Conservation (phyloP, 2,113 vertebrate species). For the Neotragus moschatus region DNA sequence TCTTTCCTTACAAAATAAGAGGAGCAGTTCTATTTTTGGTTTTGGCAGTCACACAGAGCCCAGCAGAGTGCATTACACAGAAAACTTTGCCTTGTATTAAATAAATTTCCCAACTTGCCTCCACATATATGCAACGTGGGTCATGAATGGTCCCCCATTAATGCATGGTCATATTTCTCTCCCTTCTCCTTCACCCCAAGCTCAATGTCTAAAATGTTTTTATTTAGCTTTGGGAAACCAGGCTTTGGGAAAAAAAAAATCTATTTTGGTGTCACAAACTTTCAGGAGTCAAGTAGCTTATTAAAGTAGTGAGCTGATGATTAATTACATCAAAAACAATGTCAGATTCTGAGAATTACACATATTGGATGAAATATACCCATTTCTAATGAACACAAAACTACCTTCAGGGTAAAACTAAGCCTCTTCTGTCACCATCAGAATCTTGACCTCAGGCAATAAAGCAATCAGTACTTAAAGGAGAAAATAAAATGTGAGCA, state of each 20-base stretch:
- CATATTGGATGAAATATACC: not conserved
- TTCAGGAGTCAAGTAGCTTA: not conserved
- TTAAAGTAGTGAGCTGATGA: conserved; percentile 20
- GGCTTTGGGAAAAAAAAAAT: not conserved
- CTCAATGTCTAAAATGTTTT: not conserved
- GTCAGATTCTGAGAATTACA: not conserved
- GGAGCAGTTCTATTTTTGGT: not conserved
- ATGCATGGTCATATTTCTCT: not conserved
- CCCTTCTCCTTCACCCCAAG: not conserved
- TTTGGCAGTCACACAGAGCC: not conserved
- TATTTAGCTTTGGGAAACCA: not conserved
- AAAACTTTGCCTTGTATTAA: not conserved
- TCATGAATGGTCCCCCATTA: not conserved
- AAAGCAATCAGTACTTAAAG: not conserved
- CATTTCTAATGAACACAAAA: not conserved
- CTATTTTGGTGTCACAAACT: not conserved
- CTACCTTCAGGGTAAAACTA: not conserved
- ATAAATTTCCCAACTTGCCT: not conserved
- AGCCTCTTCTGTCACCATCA: not conserved
- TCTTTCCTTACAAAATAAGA: not conserved
- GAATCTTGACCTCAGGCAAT: not conserved
- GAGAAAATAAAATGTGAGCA: not conserved
- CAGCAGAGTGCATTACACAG: no score
- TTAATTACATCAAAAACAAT: conserved; percentile 47
- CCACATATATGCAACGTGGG: rapidly evolving